These are phyloP conservation scores for Otocyon megalotis DNA, from an alignment of 2,113 vertebrate species.

Conservation along the genomic window DNA sequence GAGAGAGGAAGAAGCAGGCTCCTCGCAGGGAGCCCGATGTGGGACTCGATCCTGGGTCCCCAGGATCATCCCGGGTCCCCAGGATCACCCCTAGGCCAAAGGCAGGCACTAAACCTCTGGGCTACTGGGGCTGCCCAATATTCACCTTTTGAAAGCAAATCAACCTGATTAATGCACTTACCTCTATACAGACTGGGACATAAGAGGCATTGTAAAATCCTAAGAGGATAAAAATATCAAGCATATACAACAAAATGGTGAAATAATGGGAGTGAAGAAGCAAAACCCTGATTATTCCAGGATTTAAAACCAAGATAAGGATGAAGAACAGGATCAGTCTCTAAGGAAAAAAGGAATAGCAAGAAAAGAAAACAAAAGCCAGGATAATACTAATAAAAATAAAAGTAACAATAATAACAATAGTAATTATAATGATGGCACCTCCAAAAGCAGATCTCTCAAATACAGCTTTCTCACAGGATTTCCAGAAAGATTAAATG, in stretches of 20 bases:
- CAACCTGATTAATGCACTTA: neutral
- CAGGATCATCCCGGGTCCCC: no score
- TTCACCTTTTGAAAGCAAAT: slow-evolving; percentile 48
- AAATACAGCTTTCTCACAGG: neutral
- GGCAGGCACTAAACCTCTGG: no score
- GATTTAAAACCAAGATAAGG: slow-evolving; percentile 49
- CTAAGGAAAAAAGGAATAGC: neutral
- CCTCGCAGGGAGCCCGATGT: no score
- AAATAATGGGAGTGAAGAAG: slow-evolving; percentile 16
- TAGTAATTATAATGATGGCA: neutral
- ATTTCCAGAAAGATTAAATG: neutral
- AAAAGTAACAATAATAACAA: neutral
- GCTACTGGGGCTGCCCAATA: neutral
- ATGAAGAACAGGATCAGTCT: neutral
- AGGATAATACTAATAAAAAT: neutral
- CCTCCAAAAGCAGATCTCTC: neutral
- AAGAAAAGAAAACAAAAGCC: neutral
- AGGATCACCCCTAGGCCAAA: no score
- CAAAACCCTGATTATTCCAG: neutral
- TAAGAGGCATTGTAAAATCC: slow-evolving; percentile 53
- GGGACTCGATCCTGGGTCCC: no score
- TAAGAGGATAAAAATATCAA: slow-evolving; percentile 32
- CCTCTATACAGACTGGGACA: neutral
- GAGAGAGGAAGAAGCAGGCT: no score
- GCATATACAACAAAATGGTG: slow-evolving; percentile 32